These are phyloP conservation scores for Psittacula cyanocephala DNA, from an alignment of 2,113 vertebrate genomes.

Conservation along the genomic window DNA sequence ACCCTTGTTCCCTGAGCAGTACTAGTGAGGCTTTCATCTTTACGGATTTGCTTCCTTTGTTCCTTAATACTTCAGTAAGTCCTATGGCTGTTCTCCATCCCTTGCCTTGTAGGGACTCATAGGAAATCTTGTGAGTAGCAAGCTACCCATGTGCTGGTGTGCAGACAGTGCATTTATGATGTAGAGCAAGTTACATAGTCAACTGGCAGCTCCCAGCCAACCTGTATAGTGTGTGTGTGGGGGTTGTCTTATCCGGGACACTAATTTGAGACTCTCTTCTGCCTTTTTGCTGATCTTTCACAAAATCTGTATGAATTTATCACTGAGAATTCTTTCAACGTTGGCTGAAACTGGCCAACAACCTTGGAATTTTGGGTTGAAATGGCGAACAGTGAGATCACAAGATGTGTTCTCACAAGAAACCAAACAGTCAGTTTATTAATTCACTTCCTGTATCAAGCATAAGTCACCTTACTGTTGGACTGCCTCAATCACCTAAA, in stretches of 20 bases:
- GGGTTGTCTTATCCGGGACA: not conserved
- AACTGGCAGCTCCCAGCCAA: not conserved
- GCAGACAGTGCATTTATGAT: not conserved
- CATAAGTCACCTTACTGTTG: not conserved
- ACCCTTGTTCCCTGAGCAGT: not conserved
- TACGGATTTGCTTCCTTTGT: not conserved
- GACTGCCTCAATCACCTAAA: not conserved
- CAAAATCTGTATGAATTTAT: not conserved
- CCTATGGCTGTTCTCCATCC: not conserved
- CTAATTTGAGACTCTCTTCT: not conserved
- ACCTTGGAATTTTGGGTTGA: not conserved
- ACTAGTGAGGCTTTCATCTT: not conserved
- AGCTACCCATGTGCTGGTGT: not conserved
- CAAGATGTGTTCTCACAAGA: not conserved
- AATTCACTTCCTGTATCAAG: not conserved
- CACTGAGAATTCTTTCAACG: not conserved
- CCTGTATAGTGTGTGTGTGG: no score
- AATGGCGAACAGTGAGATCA: not conserved
- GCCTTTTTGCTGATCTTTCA: not conserved
- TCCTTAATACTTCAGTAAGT: not conserved
- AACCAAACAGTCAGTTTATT: not conserved
- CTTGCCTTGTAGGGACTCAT: not conserved
- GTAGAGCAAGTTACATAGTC: fast-evolving
- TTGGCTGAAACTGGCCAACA: not conserved
- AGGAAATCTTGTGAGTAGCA: not conserved